phyloP scores from a whole-genome alignment of 1,140 invertebrate genomes.

The Drosophila grimshawi region DNA sequence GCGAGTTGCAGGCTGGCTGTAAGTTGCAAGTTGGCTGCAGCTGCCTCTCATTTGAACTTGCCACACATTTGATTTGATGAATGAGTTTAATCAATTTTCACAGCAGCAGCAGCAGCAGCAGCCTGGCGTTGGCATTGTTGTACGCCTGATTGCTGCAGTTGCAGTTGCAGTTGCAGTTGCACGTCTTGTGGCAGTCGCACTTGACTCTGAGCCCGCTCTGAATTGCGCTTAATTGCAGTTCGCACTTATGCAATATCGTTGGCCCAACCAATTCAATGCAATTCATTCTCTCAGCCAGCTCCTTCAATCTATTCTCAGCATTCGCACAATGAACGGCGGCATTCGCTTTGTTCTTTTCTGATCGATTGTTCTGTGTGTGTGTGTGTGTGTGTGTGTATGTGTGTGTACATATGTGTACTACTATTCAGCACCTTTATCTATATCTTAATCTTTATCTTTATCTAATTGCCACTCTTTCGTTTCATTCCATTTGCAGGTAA shows the following conservation, averaged over 20 bases:
- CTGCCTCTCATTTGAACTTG: constrained; percentile 56
- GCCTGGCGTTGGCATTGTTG: constrained; percentile 12
- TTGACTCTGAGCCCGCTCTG: constrained; percentile 60
- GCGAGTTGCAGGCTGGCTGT: neutral
- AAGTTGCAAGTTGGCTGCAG: constrained; percentile 29
- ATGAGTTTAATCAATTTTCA: constrained; percentile 74
- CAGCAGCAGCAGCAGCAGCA: constrained; percentile 28
- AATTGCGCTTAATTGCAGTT: constrained; percentile 77
- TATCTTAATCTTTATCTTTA: constrained; percentile 23
- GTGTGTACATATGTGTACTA: neutral
- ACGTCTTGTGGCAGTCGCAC: constrained; percentile 41
- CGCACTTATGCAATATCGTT: constrained; percentile 45
- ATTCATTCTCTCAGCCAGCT: constrained; percentile 52
- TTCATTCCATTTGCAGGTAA: constrained; percentile 46
- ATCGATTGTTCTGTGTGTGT: constrained; percentile 60
- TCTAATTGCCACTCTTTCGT: constrained; percentile 40
- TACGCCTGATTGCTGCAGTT: constrained; percentile 32
- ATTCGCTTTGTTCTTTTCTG: constrained; percentile 49
- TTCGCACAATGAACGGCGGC: constrained; percentile 32
- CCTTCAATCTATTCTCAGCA: neutral
- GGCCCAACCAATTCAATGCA: constrained; percentile 21
- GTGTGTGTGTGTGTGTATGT: neutral
- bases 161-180: constrained; percentile 31
- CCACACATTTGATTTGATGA: constrained; percentile 65
- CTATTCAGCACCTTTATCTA: constrained; percentile 20